These are phyloP conservation scores for Battus philenor DNA, from an alignment of 1,140 invertebrate genomes.

Conservation along the genomic window DNA sequence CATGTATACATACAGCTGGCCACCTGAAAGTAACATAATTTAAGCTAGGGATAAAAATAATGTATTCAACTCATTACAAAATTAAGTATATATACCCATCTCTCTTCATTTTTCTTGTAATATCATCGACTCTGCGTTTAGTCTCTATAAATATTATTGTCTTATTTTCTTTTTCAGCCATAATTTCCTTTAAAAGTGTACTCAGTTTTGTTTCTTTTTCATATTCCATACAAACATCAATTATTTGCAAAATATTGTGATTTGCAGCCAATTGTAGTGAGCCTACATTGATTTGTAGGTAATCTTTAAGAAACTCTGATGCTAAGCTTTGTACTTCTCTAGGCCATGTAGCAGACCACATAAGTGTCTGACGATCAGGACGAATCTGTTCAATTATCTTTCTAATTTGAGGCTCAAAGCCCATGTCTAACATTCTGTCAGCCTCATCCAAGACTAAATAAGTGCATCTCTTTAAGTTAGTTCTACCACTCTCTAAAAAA, in stretches of 20 bases:
- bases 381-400: constrained; percentile 97
- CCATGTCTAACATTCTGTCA: constrained; percentile 98
- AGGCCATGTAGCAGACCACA: constrained; percentile 98
- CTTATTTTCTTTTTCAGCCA: constrained; percentile 91
- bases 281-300: constrained; percentile 93
- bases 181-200: constrained; percentile 88
- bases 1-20: constrained; percentile 91
- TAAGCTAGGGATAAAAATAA: no score
- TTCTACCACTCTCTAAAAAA: constrained; percentile 95
- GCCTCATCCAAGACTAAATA: constrained; percentile 98
- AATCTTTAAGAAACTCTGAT: constrained; percentile 91
- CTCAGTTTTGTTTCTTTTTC: constrained; percentile 87
- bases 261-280: constrained; percentile 91
- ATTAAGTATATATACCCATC: constrained; percentile 79
- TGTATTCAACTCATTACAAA: no score
- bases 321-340: constrained; percentile 92
- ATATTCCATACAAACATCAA: constrained; percentile 91
- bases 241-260: constrained; percentile 95
- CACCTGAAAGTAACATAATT: constrained; percentile 67
- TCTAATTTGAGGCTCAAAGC: constrained; percentile 98
- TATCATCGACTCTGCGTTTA: constrained; percentile 92
- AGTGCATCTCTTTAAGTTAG: constrained; percentile 92
- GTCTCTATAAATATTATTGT: constrained; percentile 96
- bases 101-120: constrained; percentile 89
- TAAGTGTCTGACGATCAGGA: constrained; percentile 83